Evolutionary conservation across 2,888 invertebrate genomes (phyloP), one percentile per base, ranked within the genome.

Genomic region (Xestobium rufovillosum): DNA sequence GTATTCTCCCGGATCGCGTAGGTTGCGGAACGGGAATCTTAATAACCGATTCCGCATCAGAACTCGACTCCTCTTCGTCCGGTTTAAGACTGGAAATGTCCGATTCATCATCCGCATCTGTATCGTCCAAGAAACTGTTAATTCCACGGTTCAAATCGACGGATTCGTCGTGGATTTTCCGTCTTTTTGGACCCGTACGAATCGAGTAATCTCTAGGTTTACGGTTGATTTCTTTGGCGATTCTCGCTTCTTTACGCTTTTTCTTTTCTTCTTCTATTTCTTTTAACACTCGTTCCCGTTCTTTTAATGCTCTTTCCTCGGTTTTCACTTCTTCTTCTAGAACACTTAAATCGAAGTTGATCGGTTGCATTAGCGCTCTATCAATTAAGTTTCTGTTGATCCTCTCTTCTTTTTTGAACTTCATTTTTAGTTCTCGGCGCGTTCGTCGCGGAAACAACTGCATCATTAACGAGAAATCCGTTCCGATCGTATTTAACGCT

Each of bases 401-500:
- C 56, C 77, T 73, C 57, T 95, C 95, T 63, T 96, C 96, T 52
- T 85, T 84, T 58, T 92, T 92, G 59, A 89, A 96, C 67, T 96
- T 96, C 16, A 84, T 67, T 64, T 95, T 95, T 6, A 96, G 68
- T 53, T 95, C 92, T 36, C 78, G 68, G 9, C 95, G 68, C 0
- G 76, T 78, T 40, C 94, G 72, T 26, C 78, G 76, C 0, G 88
- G 62, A 67, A 94, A 92, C 26, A 89, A 67, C 32, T 78, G 75
- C 41, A 80, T 73, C 88, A 96, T 94, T 34, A 92, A 66, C 3
- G 87, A 78, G 65, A 96, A 96, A 69, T 96, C 95, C 0, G 94
- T 91, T 0, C 95, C 95, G 32, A 94, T 75, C 4, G 83, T 82
- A 50, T 86, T 89, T 6, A 96, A 66, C 1, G 91, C 91, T 52